phyloP scores from a whole-genome alignment of 1,140 invertebrate genomes.

The Tachypleus tridentatus region DNA sequence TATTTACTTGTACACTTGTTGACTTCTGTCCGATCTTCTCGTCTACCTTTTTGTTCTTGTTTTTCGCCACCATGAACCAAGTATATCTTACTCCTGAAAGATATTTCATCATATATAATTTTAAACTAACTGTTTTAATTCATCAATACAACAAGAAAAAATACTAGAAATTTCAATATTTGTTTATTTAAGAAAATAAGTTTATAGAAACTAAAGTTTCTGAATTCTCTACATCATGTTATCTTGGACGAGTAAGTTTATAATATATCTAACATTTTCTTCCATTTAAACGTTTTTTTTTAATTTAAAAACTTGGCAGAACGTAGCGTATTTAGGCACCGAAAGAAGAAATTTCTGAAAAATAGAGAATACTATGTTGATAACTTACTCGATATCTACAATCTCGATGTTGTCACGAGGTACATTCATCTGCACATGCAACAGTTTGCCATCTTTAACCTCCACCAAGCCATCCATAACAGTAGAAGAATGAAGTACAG shows the following conservation, averaged over 20 bases:
- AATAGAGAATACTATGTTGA: background rate
- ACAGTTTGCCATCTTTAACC: slow-evolving; percentile 50
- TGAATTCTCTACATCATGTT: too few species aligned
- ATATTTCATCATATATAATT: background rate
- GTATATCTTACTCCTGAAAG: slow-evolving; percentile 14
- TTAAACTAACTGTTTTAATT: background rate
- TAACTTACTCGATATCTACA: slow-evolving; percentile 47
- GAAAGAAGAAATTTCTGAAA: too few species aligned
- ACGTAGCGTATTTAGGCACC: too few species aligned
- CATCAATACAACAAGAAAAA: too few species aligned
- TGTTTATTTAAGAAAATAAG: too few species aligned
- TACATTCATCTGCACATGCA: slow-evolving; percentile 58
- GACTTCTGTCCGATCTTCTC: slow-evolving; percentile 38
- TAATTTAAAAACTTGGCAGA: too few species aligned
- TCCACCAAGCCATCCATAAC: slow-evolving; percentile 57
- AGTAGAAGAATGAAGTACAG: slow-evolving; percentile 68
- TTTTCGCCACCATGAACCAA: slow-evolving; percentile 13
- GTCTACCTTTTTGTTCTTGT: slow-evolving; percentile 3
- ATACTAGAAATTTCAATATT: too few species aligned
- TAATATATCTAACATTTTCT: too few species aligned
- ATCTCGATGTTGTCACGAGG: slow-evolving; percentile 76
- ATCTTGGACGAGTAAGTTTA: too few species aligned
- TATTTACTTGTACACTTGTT: slow-evolving; percentile 34
- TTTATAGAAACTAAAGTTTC: too few species aligned
- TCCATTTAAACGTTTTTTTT: too few species aligned